A percentile compares a stretch with the other conserved stretches of the same genome.
Evolutionary conservation across 2,888 invertebrate species (phyloP).

Genomic region (Drosophila mulleri): DNA sequence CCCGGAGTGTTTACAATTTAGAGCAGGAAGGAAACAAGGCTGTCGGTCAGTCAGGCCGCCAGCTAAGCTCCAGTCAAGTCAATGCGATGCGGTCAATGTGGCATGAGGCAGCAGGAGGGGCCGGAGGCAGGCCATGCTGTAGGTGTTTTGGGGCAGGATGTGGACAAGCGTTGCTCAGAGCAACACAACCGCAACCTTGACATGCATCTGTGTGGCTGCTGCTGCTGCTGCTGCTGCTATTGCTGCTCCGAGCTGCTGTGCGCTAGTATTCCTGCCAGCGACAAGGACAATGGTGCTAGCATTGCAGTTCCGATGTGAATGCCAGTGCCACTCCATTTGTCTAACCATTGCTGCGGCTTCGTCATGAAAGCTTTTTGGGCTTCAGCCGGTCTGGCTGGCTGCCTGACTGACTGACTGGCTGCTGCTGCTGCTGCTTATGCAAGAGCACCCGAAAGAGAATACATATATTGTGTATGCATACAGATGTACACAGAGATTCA

Average conservation of each 20-base stretch:
- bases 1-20: slow-evolving; percentile 40
- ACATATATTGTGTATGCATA: neutral
- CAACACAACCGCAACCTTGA: slow-evolving; percentile 70
- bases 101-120: slow-evolving; percentile 14
- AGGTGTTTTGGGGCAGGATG: slow-evolving; percentile 18
- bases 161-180: slow-evolving; percentile 38
- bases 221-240: slow-evolving; percentile 29
- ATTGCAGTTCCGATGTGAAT: slow-evolving; percentile 9
- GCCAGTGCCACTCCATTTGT: slow-evolving; percentile 49
- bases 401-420: neutral
- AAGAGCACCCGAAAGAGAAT: slow-evolving; percentile 29
- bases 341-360: slow-evolving; percentile 65
- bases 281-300: slow-evolving; percentile 50
- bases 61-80: slow-evolving; percentile 53
- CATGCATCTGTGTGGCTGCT: slow-evolving; percentile 73
- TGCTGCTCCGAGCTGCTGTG: slow-evolving; percentile 7
- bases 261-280: slow-evolving; percentile 31
- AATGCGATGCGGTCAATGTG: slow-evolving; percentile 66
- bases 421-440: slow-evolving; percentile 38
- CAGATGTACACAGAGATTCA: slow-evolving; percentile 14
- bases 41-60: slow-evolving; percentile 29
- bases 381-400: neutral
- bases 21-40: slow-evolving; percentile 31
- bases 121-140: neutral
- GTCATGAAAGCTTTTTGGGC: slow-evolving; percentile 41